A percentile compares a stretch with the other conserved stretches of the same genome.
phyloP scores from a whole-genome alignment of 2,113 vertebrate genomes.

The Hippolais icterina region DNA sequence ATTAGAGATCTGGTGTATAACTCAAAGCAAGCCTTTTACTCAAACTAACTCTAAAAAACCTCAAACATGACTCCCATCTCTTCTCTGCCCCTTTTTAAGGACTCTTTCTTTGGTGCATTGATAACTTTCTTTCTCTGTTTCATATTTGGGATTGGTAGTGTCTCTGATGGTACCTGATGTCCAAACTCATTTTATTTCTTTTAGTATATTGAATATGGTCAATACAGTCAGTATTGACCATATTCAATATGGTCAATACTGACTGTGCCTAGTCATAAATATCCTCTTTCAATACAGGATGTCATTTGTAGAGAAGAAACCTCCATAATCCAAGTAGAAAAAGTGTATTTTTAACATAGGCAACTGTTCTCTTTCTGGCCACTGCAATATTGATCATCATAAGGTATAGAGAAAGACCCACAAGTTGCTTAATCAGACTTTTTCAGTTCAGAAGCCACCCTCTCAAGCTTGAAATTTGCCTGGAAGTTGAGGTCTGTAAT shows the following conservation, averaged over 20 bases:
- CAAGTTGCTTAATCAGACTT: rapidly evolving
- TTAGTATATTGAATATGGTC: neutral
- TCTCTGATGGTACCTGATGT: neutral
- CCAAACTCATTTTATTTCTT: neutral
- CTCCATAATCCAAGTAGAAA: neutral
- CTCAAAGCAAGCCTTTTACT: neutral
- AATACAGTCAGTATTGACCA: too few relatives aligned
- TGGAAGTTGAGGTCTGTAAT: neutral
- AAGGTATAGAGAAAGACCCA: neutral
- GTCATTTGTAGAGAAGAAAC: neutral
- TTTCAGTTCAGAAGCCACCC: neutral
- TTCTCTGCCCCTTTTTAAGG: neutral
- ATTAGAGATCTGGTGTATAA: neutral
- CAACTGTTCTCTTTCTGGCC: neutral
- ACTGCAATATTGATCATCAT: neutral
- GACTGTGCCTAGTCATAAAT: neutral
- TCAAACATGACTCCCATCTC: rapidly evolving
- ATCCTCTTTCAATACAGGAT: neutral
- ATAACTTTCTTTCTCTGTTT: neutral
- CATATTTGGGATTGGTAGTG: neutral
- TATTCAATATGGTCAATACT: neutral
- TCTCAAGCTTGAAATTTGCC: neutral
- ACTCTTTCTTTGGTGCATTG: neutral
- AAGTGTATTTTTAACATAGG: neutral
- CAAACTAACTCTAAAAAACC: neutral